Base-by-base conservation (phyloP, 2,797 vertebrate species). In the Megaceryle alcyon region DNA sequence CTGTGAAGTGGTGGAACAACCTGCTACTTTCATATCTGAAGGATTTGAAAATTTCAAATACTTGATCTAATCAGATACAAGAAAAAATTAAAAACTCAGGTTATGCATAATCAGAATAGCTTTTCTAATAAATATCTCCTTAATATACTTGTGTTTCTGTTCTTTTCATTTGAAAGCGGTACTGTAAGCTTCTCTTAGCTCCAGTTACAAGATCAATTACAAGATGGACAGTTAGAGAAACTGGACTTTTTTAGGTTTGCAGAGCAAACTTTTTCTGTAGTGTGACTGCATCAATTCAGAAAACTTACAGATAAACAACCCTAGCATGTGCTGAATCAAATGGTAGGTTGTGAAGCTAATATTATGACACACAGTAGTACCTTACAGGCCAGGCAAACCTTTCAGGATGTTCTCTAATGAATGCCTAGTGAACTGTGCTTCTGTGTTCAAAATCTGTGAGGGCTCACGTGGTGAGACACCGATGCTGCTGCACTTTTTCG, bases 381-480 rank as follows among this genome's bases (percentile, higher is more conserved):
- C 31, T 82, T n/a, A 15, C 6, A 64, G 22, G 18, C 37, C 59
- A 59, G 48, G 31, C 20, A 71, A 65, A 53, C 5, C 26, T 92
- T 73, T 77, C 14, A n/a, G 31, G 14, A 12, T 60, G 7, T 70
- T 87, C 33, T 86, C 64, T 80, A 48, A 39, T 22, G 15, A 41
- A 56, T 77, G 20, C 20, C 41, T 85, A 9, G 15, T 57, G 19
- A 12, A 49, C 37, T 12, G 19, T 82, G 10, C 21, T 83, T 71
- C 37, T 23, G 1, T 1, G 1, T 19, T 18, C 19, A 33, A 66
- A 76, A 54, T 28, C 14, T 18, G 7, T 25, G 51, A 92, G 17
- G n/a, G 35, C 22, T 93, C 1, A 0, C 28, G 39, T 4, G 7
- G 25, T 31, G 51, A 39, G 26, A 63, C 16, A 31, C 5, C 1